Conservation (phyloP, 2,113 vertebrate genomes). For the Haliaeetus leucogaster region DNA sequence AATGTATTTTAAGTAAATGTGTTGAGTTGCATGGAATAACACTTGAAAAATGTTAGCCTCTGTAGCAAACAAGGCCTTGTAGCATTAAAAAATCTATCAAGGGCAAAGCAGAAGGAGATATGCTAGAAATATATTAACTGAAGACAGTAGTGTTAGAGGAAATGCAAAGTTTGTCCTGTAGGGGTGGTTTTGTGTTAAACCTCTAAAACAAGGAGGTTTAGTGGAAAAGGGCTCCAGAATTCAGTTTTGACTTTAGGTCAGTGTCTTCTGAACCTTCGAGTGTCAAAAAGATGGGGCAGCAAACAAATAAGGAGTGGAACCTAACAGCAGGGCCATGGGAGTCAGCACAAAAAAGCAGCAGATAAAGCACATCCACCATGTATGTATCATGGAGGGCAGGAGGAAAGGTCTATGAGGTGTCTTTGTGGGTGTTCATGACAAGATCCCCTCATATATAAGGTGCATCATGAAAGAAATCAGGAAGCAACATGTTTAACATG, state of each 20-base stretch:
- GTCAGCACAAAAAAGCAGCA: background rate
- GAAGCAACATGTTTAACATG: background rate
- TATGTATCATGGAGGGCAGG: accelerated
- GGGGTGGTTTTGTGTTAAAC: background rate
- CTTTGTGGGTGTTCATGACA: background rate
- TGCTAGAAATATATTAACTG: background rate
- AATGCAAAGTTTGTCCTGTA: background rate
- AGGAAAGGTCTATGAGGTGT: background rate
- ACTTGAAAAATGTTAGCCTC: background rate
- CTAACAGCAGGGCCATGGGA: background rate
- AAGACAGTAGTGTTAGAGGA: background rate
- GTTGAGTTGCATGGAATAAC: background rate
- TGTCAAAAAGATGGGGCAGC: background rate
- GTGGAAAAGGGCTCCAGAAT: background rate
- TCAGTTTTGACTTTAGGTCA: background rate
- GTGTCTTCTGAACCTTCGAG: background rate
- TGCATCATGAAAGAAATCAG: background rate
- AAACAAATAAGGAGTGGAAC: accelerated
- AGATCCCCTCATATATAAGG: background rate
- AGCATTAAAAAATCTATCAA: background rate
- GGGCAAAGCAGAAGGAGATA: background rate
- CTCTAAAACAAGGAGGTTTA: background rate
- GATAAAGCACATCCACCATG: accelerated
- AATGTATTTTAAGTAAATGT: slow-evolving; percentile 40
- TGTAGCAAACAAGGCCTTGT: background rate